phyloP scores from a whole-genome alignment of 2,888 invertebrate species.

The Gari tellinella region DNA sequence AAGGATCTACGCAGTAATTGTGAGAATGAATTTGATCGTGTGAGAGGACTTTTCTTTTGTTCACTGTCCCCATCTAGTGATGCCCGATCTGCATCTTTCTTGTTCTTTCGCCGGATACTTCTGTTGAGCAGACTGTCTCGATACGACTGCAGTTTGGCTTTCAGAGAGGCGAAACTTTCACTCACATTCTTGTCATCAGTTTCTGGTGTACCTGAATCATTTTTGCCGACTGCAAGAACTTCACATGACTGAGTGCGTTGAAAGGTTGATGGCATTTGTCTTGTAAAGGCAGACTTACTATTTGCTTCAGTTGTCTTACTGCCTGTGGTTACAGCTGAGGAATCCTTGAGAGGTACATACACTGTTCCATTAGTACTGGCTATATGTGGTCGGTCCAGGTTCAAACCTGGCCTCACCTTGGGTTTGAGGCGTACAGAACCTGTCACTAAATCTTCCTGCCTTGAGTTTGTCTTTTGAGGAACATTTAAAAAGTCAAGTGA shows the following conservation, averaged over 20 bases:
- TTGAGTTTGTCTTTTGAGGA: constrained; percentile 22
- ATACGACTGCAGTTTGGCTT: constrained; percentile 78
- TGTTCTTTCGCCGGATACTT: constrained; percentile 51
- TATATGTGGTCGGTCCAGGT: constrained; percentile 32
- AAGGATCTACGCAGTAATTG: constrained; percentile 46
- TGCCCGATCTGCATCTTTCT: constrained; percentile 35
- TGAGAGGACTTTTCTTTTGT: constrained; percentile 57
- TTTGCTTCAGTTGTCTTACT: background rate
- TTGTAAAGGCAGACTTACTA: constrained; percentile 1
- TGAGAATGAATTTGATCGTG: constrained; percentile 70
- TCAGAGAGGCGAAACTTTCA: constrained; percentile 72
- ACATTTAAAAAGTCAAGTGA: constrained; percentile 52
- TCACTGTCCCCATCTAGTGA: constrained; percentile 39
- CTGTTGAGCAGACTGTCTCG: constrained; percentile 71
- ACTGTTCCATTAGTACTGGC: constrained; percentile 25
- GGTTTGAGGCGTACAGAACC: constrained; percentile 52
- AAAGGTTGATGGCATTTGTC: constrained; percentile 12
- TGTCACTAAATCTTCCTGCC: constrained; percentile 46
- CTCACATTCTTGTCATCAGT: constrained; percentile 42
- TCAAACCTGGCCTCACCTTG: constrained; percentile 42
- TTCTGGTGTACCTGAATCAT: constrained; percentile 30
- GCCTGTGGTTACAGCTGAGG: constrained; percentile 7
- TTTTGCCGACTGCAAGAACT: constrained; percentile 45
- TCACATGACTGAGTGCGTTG: constrained; percentile 67
- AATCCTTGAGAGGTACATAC: constrained; percentile 28